Evolutionary conservation across 2,888 invertebrate genomes (phyloP).

Genomic region (Amiota minor): DNA sequence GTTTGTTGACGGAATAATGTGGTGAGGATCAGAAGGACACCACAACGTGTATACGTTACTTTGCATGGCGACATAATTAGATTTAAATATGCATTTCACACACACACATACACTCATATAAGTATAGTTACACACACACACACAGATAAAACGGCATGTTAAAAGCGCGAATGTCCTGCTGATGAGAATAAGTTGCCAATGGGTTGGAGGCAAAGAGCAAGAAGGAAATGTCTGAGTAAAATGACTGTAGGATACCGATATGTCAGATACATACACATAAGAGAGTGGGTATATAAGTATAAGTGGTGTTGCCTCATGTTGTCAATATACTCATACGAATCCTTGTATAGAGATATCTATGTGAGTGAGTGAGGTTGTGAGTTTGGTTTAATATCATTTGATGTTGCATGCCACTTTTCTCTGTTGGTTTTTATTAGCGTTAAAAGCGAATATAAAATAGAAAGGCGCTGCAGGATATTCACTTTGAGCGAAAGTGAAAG

Average conservation of each 20-base stretch:
- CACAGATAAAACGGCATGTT: constrained; percentile 53
- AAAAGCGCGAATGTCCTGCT: constrained; percentile 46
- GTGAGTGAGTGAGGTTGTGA: constrained; percentile 18
- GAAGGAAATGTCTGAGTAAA: not conserved
- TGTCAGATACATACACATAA: not conserved
- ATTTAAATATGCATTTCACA: constrained; percentile 57
- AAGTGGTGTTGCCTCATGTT: constrained; percentile 17
- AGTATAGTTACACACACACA: not conserved
- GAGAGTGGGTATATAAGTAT: no score
- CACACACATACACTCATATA: constrained; percentile 32
- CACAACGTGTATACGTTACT: constrained; percentile 51
- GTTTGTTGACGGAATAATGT: not conserved
- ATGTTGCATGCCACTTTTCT: not conserved
- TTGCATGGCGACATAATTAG: constrained; percentile 62
- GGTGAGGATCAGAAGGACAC: not conserved
- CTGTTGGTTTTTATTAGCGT: constrained; percentile 46
- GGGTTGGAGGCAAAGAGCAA: constrained; percentile 3
- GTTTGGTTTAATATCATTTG: constrained; percentile 31
- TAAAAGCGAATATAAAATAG: constrained; percentile 35
- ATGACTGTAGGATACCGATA: constrained; percentile 3
- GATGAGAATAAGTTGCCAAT: constrained; percentile 54
- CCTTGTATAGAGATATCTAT: no score
- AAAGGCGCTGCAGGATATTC: constrained; percentile 25
- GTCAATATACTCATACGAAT: no score
- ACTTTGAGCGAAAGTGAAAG: constrained; percentile 2